Evolutionary conservation across 2,113 vertebrate species (phyloP).

Genomic region (Dromiciops gliroides): DNA sequence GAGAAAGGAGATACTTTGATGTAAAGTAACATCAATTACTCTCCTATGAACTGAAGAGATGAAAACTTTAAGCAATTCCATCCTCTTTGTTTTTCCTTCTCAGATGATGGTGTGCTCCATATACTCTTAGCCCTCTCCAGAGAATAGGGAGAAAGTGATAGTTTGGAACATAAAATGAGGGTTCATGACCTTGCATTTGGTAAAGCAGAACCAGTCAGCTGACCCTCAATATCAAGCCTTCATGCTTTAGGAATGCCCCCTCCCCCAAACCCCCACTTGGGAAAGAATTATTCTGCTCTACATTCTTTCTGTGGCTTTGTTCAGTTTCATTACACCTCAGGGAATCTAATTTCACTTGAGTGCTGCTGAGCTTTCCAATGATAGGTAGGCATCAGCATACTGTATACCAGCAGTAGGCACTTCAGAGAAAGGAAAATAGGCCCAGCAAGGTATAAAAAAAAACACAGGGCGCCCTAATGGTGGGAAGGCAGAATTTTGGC

Average conservation of each 20-base stretch:
- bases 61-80: constrained; percentile 62
- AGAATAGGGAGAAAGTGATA: constrained; percentile 65
- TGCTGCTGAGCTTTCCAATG: constrained; percentile 58
- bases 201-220: constrained; percentile 69
- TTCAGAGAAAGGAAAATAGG: constrained; percentile 27
- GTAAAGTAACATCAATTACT: constrained; percentile 56
- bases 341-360: constrained; percentile 72
- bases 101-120: constrained; percentile 51
- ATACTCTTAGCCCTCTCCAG: constrained; percentile 53
- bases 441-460: neutral
- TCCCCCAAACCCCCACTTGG: constrained; percentile 13
- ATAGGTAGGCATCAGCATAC: constrained; percentile 35
- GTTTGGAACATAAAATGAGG: constrained; percentile 71
- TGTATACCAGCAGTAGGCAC: constrained; percentile 9
- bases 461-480: neutral
- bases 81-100: neutral
- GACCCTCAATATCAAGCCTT: constrained; percentile 66
- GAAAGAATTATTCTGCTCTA: constrained; percentile 64
- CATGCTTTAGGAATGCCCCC: constrained; percentile 59
- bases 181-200: constrained; percentile 68
- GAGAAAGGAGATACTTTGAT: constrained; percentile 46
- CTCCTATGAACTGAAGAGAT: constrained; percentile 46
- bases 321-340: constrained; percentile 59
- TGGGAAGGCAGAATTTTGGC: constrained; percentile 30
- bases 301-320: constrained; percentile 63